Percentiles rank a stretch among this genome's conserved stretches.
These are phyloP conservation scores for Brachyhypopomus gauderio DNA, from an alignment of 2,113 vertebrate species.

Conservation along the genomic window DNA sequence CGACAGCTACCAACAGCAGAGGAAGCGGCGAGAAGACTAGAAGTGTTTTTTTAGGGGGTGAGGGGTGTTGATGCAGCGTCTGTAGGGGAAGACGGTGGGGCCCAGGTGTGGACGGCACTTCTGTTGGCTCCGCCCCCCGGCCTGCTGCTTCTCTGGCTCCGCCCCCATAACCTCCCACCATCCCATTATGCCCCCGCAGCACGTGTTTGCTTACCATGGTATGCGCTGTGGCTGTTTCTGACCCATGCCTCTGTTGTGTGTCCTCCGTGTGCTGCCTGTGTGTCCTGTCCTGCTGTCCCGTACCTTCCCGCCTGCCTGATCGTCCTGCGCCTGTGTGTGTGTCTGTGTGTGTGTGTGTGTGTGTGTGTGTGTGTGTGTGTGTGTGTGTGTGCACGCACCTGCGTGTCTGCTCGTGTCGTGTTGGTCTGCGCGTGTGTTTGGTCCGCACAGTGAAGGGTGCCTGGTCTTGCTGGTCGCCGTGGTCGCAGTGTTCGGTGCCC, in stretches of 20 bases:
- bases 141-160: conserved; percentile 22
- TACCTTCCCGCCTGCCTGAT: conserved; percentile 49
- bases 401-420: not conserved
- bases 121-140: not conserved
- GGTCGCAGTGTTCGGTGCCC: conserved; percentile 93
- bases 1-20: conserved; percentile 8
- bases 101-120: conserved; percentile 27
- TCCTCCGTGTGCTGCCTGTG: conserved; percentile 16
- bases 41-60: not conserved
- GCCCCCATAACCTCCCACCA: conserved; percentile 17
- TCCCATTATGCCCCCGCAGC: conserved; percentile 10
- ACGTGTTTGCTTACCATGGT: conserved; percentile 14
- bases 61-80: not conserved
- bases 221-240: conserved; percentile 17
- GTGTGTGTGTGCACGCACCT: conserved; percentile 34
- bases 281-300: conserved; percentile 32
- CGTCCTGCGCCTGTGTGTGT: conserved; percentile 50
- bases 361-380: conserved; percentile 52
- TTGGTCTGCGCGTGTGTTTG: conserved; percentile 19
- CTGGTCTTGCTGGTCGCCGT: conserved; percentile 97
- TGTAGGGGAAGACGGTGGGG: conserved; percentile 17
- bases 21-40: conserved; percentile 2
- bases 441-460: conserved; percentile 83
- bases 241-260: no score
- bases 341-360: conserved; percentile 50